Evolutionary conservation across 2,797 vertebrate species (phyloP), one percentile per base, ranked within the genome.

Genomic region (Sebastes nivosus): DNA sequence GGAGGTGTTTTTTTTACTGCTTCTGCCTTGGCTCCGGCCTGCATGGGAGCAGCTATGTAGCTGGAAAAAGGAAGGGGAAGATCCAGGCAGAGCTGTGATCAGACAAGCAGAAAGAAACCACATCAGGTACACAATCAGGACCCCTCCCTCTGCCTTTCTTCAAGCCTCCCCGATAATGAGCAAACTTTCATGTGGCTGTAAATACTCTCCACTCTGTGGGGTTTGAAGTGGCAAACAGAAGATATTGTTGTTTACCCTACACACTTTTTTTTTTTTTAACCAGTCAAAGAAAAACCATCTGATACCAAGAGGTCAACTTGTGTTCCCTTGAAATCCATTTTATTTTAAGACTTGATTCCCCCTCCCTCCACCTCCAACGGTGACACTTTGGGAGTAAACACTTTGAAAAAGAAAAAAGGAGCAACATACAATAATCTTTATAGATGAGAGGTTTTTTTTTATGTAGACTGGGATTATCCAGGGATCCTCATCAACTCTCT

Each of bases 61-160:
- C 63, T 72, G 72, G 70, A 54, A 55, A 61, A 46, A 46, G 42
- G 72, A 60, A 83, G 59, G 78, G 87, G 81, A 79, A 75, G 83
- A 87, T 82, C 84, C 86, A 75, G 88, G 88, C 81, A 78, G 84
- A 82, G 82, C 90, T 93, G 90, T 90, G 89, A 94, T 93, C 91
- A 92, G 89, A 91, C 88, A 89, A 88, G 89, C 89, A 90, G 89
- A 91, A 89, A 88, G 80, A 86, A 87, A 91, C 83, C 88, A 90
- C 93, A 96, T 94, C 91, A 95, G 93, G 93, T 93, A 92, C 90
- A 90, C 85, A 88, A 92, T 94, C 92, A 88, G 89, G 83, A 60
- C 88, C 86, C 89, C 87, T 88, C 89, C 93, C 87, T 83, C 85
- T 87, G 90, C 88, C 91, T 84, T 93, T 93, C 82, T 83, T 82